Evolutionary conservation across 1,140 invertebrate genomes (phyloP).

Genomic region (Lanistes nyassanus): DNA sequence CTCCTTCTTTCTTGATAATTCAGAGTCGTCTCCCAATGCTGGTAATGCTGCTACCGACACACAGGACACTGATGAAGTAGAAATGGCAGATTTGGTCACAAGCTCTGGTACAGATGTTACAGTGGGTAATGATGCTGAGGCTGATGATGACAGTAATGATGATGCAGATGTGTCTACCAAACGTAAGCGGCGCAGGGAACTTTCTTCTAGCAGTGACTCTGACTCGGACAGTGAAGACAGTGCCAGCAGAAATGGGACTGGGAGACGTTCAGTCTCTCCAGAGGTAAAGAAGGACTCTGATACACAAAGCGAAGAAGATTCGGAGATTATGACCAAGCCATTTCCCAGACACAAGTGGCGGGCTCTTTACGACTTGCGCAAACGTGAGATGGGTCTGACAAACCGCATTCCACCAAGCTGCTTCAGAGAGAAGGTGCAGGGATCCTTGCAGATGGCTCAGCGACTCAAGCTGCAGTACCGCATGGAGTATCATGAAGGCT

Average conservation of each 20-base stretch:
- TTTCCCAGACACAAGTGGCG: conserved; percentile 77
- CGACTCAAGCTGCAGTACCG: conserved; percentile 82
- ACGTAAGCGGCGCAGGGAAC: conserved; percentile 72
- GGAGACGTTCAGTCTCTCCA: conserved; percentile 48
- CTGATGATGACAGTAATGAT: conserved; percentile 14
- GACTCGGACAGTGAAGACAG: conserved; percentile 29
- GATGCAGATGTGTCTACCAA: conserved; percentile 67
- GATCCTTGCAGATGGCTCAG: conserved; percentile 84
- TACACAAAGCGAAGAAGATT: conserved; percentile 57
- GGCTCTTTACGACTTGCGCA: conserved; percentile 67
- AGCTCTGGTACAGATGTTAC: conserved; percentile 34
- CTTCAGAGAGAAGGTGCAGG: conserved; percentile 81
- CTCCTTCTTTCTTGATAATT: conserved; percentile 1
- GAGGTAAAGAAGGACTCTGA: conserved; percentile 39
- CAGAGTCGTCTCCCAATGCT: conserved; percentile 14
- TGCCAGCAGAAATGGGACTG: conserved; percentile 31
- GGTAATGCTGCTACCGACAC: conserved; percentile 39
- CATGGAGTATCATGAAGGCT: conserved; percentile 84
- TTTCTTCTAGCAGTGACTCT: conserved; percentile 16
- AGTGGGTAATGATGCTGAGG: conserved; percentile 43
- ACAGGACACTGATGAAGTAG: conserved; percentile 15
- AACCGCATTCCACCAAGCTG: conserved; percentile 63
- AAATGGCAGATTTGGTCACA: conserved; percentile 27
- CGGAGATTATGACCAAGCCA: conserved; percentile 69
- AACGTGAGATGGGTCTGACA: conserved; percentile 52